Evolutionary conservation across 2,797 vertebrate species (phyloP).

Genomic region (Phalanger gymnotis): DNA sequence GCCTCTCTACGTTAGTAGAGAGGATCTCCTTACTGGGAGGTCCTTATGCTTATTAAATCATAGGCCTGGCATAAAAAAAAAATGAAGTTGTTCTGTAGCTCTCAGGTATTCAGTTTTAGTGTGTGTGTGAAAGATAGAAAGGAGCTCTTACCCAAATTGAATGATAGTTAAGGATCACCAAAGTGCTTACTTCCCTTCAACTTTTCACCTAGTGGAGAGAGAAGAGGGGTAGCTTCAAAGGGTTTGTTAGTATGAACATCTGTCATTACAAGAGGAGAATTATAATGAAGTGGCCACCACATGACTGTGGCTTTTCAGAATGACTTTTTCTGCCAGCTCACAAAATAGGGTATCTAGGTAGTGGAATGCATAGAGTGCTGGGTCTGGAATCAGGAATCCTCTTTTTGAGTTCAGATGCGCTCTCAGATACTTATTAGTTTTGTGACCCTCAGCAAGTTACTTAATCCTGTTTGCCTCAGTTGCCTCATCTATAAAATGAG

Average conservation of each 20-base stretch:
- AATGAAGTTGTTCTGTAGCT: background rate
- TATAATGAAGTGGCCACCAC: background rate
- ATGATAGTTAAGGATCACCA: background rate
- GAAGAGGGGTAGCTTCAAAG: constrained; percentile 31
- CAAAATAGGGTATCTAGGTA: background rate
- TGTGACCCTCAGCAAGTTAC: background rate
- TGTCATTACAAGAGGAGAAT: background rate
- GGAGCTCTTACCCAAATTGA: background rate
- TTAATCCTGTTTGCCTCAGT: background rate
- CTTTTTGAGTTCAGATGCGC: background rate
- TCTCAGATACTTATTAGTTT: background rate
- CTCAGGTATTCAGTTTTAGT: background rate
- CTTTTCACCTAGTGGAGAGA: background rate
- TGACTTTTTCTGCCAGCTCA: background rate
- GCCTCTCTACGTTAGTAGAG: background rate
- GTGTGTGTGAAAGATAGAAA: background rate
- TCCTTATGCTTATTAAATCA: background rate
- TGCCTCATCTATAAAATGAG: background rate
- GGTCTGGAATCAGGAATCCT: background rate
- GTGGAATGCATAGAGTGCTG: background rate
- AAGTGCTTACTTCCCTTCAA: background rate
- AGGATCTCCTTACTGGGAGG: background rate
- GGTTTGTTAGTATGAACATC: constrained; percentile 11
- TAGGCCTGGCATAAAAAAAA: background rate
- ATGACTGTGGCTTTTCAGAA: background rate